phyloP scores from a whole-genome alignment of 2,113 vertebrate genomes.

The Chloropsis cyanopogon region DNA sequence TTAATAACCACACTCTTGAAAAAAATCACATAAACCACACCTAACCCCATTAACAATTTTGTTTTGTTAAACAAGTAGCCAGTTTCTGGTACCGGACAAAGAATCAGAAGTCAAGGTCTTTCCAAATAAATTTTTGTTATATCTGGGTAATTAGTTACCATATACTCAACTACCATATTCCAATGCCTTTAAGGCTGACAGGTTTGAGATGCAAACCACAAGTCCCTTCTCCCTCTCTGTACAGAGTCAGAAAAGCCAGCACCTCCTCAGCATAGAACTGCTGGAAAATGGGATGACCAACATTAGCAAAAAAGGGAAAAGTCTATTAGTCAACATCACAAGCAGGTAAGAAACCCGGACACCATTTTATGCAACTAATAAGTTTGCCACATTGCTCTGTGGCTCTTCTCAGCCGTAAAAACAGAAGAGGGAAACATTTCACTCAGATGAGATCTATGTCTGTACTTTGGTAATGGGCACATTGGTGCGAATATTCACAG shows the following conservation, averaged over 20 bases:
- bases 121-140: neutral
- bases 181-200: neutral
- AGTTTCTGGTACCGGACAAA: neutral
- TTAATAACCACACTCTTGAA: neutral
- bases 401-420: neutral
- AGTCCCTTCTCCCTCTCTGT: neutral
- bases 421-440: neutral
- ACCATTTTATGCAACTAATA: neutral
- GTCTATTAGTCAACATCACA: neutral
- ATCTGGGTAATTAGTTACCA: neutral
- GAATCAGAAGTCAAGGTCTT: constrained; percentile 15
- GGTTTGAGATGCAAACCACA: constrained; percentile 11
- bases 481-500: neutral
- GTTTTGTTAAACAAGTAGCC: neutral
- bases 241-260: neutral
- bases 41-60: neutral
- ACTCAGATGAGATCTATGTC: neutral
- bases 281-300: neutral
- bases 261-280: neutral
- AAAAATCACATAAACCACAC: neutral
- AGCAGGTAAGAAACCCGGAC: neutral
- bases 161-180: neutral
- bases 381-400: neutral
- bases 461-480: neutral
- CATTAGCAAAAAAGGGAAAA: neutral